These are phyloP conservation scores for Lycodopsis pacificus DNA, from an alignment of 2,797 vertebrate species.

Conservation along the genomic window DNA sequence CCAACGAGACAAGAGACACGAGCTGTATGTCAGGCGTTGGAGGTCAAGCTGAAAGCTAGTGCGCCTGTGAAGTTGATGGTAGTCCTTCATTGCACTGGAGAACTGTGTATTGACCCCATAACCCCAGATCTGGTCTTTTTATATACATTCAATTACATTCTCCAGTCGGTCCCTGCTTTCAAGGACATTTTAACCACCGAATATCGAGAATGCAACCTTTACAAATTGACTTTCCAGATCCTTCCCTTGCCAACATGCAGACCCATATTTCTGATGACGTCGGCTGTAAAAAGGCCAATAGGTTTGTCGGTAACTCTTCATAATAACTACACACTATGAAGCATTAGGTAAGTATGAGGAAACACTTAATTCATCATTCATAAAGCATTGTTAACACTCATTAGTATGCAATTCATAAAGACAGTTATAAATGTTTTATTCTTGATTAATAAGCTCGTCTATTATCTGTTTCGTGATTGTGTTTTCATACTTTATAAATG, in stretches of 20 bases:
- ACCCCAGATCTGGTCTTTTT: neutral
- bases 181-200: neutral
- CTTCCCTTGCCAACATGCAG: neutral
- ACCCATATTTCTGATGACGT: neutral
- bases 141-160: neutral
- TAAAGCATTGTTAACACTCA: no score
- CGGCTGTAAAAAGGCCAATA: neutral
- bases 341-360: no score
- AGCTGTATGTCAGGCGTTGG: neutral
- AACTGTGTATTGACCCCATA: neutral
- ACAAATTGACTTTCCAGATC: neutral
- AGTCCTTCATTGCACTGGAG: conserved; percentile 1
- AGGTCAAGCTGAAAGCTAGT: neutral
- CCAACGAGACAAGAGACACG: neutral
- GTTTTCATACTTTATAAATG: no score
- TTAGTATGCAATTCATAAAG: no score
- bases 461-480: no score
- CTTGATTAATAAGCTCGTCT: no score
- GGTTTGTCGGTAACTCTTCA: no score
- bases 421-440: no score
- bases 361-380: no score
- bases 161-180: neutral
- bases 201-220: neutral
- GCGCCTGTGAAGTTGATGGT: neutral
- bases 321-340: no score